Base-by-base conservation (phyloP, 2,888 invertebrate genomes). In the Sepiola atlantica region DNA sequence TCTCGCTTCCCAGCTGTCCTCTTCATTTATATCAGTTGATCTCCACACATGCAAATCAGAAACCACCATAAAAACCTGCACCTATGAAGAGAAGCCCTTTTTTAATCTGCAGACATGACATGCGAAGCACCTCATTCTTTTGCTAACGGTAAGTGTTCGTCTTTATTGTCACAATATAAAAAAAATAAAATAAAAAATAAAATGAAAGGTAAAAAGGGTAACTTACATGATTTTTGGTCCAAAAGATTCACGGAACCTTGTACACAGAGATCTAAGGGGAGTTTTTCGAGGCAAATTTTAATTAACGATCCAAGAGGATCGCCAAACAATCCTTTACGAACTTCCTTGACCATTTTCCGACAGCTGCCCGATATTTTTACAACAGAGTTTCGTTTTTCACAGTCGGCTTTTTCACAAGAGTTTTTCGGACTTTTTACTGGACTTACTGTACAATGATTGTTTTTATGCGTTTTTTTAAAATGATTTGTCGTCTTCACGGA, bases 141-240 rank as follows among this genome's bases (percentile, higher is more conserved):
- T n/a, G n/a, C n/a, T n/a, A n/a, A n/a, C n/a, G n/a, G n/a, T n/a
- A n/a, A n/a, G n/a, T n/a, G n/a, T n/a, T n/a, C n/a, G n/a, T n/a
- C n/a, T n/a, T n/a, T n/a, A n/a, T n/a, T n/a, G n/a, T n/a, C n/a
- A n/a, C n/a, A 45, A 8, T 45, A 45, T 45, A 32, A 77, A 32
- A 32, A 77, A 77, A 77, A n/a, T n/a, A n/a, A n/a, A n/a, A n/a
- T n/a, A n/a, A n/a, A n/a, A n/a, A n/a, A n/a, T n/a, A n/a, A n/a
- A n/a, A n/a, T n/a, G n/a, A n/a, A n/a, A n/a, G n/a, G n/a, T n/a
- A 3, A 10, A 77, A 77, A 77, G 18, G 32, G 77, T n/a, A 77
- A 77, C 77, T 77, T 77, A 77, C 77, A 77, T 77, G 77, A 32
- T n/a, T 77, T 77, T 77, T 77, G 77, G 77, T 77, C 77, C 77